A percentile compares a stretch with the other conserved stretches of the same genome.
These are phyloP conservation scores for Clytia hemisphaerica DNA, from an alignment of 30 jellyfish, hydroid and myxozoan genomes.

Conservation along the genomic window DNA sequence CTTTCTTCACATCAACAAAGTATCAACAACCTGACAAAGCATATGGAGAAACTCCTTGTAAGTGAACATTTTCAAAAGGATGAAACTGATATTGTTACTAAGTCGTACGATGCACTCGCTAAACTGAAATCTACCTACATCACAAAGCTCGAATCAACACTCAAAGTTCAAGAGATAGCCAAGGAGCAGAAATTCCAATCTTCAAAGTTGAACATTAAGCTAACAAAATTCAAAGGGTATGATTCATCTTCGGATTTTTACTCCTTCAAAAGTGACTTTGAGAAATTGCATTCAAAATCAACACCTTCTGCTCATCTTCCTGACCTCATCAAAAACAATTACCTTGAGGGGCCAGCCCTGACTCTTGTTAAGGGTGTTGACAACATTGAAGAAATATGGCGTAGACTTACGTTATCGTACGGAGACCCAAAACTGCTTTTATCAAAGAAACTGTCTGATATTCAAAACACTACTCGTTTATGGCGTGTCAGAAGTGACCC, in stretches of 20 bases:
- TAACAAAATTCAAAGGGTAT: constrained; percentile 10
- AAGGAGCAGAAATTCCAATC: too few species aligned
- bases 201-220: constrained; percentile 14
- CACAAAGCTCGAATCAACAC: too few species aligned
- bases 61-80: too few species aligned
- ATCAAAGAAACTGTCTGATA: constrained; percentile 13
- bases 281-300: constrained; percentile 10
- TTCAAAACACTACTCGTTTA: neutral
- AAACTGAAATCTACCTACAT: too few species aligned
- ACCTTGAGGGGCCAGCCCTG: constrained; percentile 23
- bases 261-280: constrained; percentile 9
- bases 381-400: constrained; percentile 20
- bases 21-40: too few species aligned
- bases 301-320: constrained; percentile 15
- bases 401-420: constrained; percentile 3
- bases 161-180: too few species aligned
- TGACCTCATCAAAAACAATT: constrained; percentile 20
- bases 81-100: too few species aligned
- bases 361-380: constrained; percentile 18
- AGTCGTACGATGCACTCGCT: too few species aligned
- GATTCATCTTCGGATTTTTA: constrained; percentile 8
- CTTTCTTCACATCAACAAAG: too few species aligned
- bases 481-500: constrained; percentile 7
- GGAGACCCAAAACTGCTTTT: constrained; percentile 20
- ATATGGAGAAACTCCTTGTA: too few species aligned